These are phyloP conservation scores for Larimichthys crocea DNA, from an alignment of 2,113 vertebrate genomes.

Conservation along the genomic window DNA sequence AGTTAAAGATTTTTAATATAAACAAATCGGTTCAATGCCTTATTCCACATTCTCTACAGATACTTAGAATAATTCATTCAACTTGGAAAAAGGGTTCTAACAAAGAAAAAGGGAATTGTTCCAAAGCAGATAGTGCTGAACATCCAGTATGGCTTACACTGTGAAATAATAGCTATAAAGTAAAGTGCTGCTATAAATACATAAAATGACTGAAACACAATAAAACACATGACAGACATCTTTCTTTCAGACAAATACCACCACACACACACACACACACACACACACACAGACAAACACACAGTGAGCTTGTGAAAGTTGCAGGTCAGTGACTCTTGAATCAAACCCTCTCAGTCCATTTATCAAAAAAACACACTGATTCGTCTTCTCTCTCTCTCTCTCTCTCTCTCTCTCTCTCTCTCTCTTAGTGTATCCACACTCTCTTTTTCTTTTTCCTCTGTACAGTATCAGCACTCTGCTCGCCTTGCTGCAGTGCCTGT, in stretches of 20 bases:
- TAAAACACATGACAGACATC: neutral
- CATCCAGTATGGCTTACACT: neutral
- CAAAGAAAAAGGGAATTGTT: neutral
- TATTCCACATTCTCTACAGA: too few relatives aligned
- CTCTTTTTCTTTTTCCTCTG: slow-evolving; percentile 17
- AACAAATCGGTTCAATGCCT: too few relatives aligned
- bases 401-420: slow-evolving; percentile 1
- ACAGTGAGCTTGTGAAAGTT: neutral
- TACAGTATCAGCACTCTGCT: slow-evolving; percentile 58
- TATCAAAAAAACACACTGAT: slow-evolving; percentile 62
- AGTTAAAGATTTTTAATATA: too few relatives aligned
- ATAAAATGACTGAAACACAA: neutral
- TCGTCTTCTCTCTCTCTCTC: slow-evolving; percentile 1
- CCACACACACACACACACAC: neutral
- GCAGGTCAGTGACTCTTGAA: slow-evolving; percentile 63
- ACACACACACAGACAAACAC: neutral
- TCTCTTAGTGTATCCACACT: slow-evolving; percentile 59
- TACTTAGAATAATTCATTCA: too few relatives aligned
- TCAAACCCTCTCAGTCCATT: slow-evolving; percentile 79
- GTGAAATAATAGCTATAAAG: too few relatives aligned
- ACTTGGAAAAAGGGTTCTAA: too few relatives aligned
- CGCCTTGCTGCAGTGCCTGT: slow-evolving; percentile 73
- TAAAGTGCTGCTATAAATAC: neutral
- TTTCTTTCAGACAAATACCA: neutral
- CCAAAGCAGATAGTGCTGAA: neutral